phyloP scores from a whole-genome alignment of 1,140 invertebrate species.

The Portunus trituberculatus region DNA sequence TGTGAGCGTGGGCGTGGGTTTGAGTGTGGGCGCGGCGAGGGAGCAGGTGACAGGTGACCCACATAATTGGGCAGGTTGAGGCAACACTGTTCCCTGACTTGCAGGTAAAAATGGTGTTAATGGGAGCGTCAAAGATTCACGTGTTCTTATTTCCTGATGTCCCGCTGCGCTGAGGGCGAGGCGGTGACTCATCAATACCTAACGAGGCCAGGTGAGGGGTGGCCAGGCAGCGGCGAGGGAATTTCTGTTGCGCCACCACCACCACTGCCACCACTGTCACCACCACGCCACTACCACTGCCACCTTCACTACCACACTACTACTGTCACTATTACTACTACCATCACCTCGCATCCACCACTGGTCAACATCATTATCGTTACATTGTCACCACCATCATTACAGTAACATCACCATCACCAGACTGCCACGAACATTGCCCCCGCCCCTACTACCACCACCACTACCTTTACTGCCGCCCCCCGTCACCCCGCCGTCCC shows the following conservation, averaged over 20 bases:
- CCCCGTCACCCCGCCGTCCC: background rate
- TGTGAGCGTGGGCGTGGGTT: background rate
- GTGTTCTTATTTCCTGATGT: conserved; percentile 40
- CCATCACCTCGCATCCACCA: background rate
- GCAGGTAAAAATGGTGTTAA: conserved; percentile 30
- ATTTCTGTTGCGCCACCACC: background rate
- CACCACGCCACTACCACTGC: too few species aligned
- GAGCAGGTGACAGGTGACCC: background rate
- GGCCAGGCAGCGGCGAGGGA: background rate
- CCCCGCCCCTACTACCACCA: background rate
- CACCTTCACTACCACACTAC: background rate
- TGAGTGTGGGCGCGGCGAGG: background rate
- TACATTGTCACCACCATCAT: too few species aligned
- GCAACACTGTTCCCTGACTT: background rate
- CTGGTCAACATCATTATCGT: too few species aligned
- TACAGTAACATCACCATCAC: background rate
- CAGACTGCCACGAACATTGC: background rate
- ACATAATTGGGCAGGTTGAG: background rate
- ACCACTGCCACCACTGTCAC: too few species aligned
- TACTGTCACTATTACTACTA: background rate
- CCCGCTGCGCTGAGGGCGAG: background rate
- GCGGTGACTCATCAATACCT: conserved; percentile 33
- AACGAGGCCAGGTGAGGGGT: background rate
- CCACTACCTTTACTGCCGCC: background rate
- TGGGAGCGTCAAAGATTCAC: conserved; percentile 41